These are phyloP conservation scores for Proctacanthus coquilletti DNA, from an alignment of 1,140 invertebrate genomes.

Conservation along the genomic window DNA sequence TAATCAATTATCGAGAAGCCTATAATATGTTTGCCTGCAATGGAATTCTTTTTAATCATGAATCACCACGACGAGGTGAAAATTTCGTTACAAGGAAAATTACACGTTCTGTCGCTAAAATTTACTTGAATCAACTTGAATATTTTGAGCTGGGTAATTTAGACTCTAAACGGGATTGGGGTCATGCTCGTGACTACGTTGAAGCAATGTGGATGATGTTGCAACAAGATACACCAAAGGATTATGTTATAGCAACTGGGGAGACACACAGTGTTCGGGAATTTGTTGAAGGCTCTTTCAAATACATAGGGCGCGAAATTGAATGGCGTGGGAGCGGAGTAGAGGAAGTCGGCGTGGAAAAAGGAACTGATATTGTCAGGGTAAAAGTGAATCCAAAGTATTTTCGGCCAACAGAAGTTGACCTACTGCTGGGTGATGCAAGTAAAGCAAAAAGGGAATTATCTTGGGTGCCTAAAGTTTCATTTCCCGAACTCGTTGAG, in stretches of 20 bases:
- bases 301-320: constrained; percentile 53
- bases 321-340: constrained; percentile 77
- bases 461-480: constrained; percentile 74
- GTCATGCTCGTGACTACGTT: constrained; percentile 97
- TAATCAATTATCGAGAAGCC: constrained; percentile 94
- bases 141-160: constrained; percentile 87
- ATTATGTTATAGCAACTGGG: constrained; percentile 96
- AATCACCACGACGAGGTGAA: constrained; percentile 93
- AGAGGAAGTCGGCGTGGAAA: constrained; percentile 79
- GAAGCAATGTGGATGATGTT: constrained; percentile 99
- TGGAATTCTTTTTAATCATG: constrained; percentile 98
- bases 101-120: constrained; percentile 93
- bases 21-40: constrained; percentile 98
- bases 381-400: constrained; percentile 88
- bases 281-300: constrained; percentile 89
- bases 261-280: constrained; percentile 89
- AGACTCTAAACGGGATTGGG: constrained; percentile 95
- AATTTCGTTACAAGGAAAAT: constrained; percentile 99
- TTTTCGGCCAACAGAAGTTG: constrained; percentile 96
- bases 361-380: constrained; percentile 59
- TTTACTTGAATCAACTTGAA: constrained; percentile 73
- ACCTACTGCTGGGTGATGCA: constrained; percentile 78
- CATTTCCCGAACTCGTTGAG: constrained; percentile 73
- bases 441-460: constrained; percentile 75
- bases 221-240: constrained; percentile 83